Base-by-base conservation (phyloP, 2,888 invertebrate genomes). In the Pediacus dermestoides region DNA sequence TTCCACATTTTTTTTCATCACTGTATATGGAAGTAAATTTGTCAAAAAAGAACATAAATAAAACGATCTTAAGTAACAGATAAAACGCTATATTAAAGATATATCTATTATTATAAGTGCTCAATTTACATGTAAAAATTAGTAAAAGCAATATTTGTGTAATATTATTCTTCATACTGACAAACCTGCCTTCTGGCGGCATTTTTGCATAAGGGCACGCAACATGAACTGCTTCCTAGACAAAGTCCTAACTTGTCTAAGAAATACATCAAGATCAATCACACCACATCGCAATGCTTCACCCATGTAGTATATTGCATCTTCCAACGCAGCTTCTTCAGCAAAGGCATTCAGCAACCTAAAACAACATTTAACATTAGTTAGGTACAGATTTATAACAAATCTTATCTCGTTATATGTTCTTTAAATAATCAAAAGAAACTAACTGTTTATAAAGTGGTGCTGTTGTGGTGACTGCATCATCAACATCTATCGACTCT, bases 251-350 rank as follows among this genome's bases (percentile, higher is more conserved):
- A 99, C 93, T 76, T 95, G 91, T 72, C 95, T 95, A 57, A 99
- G 77, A 73, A 96, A 99, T 36, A 89, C 87, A 64, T 99, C 96
- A 60, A 97, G 73, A 73, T 95, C 95, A 61, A 99, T 90, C 4
- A 92, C 90, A 44, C 88, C 86, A 55, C 88, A 85, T 47, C 94
- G 79, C 43, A 97, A 70, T 6, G 93, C 95, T 73, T 96, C 94
- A 4, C 95, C 95, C 71, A 99, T 82, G 66, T 94, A 95, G 68
- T 97, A 99, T 63, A 99, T 94, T 44, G 95, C 91, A 76, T 99
- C 99, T 74, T 99, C 97, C 34, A 91, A 81, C 9, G 99, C 95
- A 46, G 96, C 93, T 74, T 99, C 99, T 70, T 97, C 95, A 32
- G 94, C 93, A 74, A 91, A 96, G 26, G 93, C 86, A 70, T 88